phyloP scores from a whole-genome alignment of 1,140 invertebrate genomes.

The Antheraea mylitta region DNA sequence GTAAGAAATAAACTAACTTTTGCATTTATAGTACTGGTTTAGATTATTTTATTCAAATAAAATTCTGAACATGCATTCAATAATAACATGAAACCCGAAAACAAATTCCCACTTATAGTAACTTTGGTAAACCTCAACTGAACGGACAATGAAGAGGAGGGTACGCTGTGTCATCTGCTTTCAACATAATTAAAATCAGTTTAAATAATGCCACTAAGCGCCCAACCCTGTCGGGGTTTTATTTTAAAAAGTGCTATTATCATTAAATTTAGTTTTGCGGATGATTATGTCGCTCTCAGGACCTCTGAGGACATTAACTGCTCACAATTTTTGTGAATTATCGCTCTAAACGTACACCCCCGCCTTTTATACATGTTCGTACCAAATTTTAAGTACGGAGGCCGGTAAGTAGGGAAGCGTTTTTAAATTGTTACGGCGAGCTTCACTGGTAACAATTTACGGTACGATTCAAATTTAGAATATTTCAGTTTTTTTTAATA shows the following conservation, averaged over 20 bases:
- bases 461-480: background rate
- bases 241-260: conserved; percentile 74
- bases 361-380: conserved; percentile 46
- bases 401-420: conserved; percentile 37
- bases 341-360: conserved; percentile 54
- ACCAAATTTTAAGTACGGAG: conserved; percentile 55
- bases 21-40: too few species aligned
- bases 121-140: conserved; percentile 13
- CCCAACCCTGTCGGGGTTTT: conserved; percentile 63
- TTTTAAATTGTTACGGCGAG: conserved; percentile 21
- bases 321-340: conserved; percentile 74
- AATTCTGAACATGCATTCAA: background rate
- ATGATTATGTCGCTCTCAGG: conserved; percentile 73
- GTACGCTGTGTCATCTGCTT: conserved; percentile 69
- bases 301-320: conserved; percentile 54
- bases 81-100: conserved; percentile 6
- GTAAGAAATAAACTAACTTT: too few species aligned
- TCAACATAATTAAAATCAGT: conserved; percentile 77
- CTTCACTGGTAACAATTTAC: background rate
- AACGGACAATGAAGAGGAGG: conserved; percentile 69
- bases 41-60: background rate
- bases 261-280: conserved; percentile 77
- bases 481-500: background rate
- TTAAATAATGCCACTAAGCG: conserved; percentile 74
- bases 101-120: conserved; percentile 14